Evolutionary conservation across 1,140 invertebrate genomes (phyloP), one percentile per base, ranked within the genome.

Genomic region (Cydia fagiglandana): DNA sequence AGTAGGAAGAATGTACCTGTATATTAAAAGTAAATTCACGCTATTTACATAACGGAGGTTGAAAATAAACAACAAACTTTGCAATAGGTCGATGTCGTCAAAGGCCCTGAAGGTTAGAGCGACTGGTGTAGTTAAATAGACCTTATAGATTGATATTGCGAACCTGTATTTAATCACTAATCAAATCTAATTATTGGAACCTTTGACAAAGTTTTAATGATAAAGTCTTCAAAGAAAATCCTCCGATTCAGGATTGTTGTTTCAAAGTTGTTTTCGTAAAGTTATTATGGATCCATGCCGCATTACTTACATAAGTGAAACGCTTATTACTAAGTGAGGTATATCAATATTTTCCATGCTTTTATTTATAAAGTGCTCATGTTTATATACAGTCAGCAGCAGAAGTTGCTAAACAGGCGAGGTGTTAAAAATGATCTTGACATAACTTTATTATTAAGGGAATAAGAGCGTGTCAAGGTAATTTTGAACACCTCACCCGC

Each of bases 11-110:
- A 68, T 68, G 64, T 66, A 45, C 1, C 1, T 12, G 30, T 41
- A 34, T 34, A 68, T 68, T 68, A 68, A 68, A 68, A 38, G 64
- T 34, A 68, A 68, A 68, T 13, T 68, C 64, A n/a, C 9, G 64
- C n/a, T 68, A 68, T 68, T 68, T 38, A 66, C 30, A 66, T n/a
- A 68, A 17, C 64, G 30, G 64, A 68, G 64, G 30, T 34, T 34
- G 30, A 38, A 68, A 68, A 68, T 68, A 34, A 66, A 66, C 64
- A 66, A 68, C 28, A 68, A 68, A 68, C 30, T 38, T 66, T 10
- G 64, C 15, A 38, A 64, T 0, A 64, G 10, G 12, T 45, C 41
- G 64, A 66, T 61, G 17, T 66, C 64, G 30, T 68, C 64, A n/a
- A 34, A 68, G 13, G 64, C 56, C 9, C 1, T 61, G 56, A 20